Conservation (phyloP, 2,888 invertebrate genomes). For the Cryptops parisi region DNA sequence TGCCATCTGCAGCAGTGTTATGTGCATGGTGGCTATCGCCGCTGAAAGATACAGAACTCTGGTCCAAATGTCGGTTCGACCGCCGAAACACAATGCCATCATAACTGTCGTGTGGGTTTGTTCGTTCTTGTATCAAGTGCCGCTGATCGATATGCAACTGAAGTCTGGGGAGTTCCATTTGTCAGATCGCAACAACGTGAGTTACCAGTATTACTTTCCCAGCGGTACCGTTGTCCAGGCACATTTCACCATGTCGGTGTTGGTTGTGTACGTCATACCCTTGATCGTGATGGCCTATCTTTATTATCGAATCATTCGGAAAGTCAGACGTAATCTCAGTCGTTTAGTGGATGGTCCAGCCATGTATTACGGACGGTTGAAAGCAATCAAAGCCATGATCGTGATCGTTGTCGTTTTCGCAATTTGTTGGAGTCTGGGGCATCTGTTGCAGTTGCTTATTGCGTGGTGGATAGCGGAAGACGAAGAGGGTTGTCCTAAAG, state of each 20-base stretch:
- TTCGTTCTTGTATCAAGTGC: constrained; percentile 11
- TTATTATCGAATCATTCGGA: constrained; percentile 1
- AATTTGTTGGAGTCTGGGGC: constrained; percentile 19
- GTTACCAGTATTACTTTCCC: constrained; percentile 2
- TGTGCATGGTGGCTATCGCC: constrained; percentile 18
- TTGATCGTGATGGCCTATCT: constrained; percentile 2
- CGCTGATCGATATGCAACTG: neutral
- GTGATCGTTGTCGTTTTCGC: constrained; percentile 19
- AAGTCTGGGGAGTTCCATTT: neutral
- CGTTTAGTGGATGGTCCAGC: neutral
- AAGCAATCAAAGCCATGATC: constrained; percentile 19
- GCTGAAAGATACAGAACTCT: constrained; percentile 16
- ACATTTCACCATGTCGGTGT: constrained; percentile 3
- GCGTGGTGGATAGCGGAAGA: neutral
- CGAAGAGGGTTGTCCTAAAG: neutral
- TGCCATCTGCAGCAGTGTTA: constrained; percentile 15
- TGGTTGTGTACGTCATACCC: constrained; percentile 3
- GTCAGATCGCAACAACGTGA: too few relatives aligned
- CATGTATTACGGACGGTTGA: constrained; percentile 15
- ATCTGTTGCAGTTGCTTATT: constrained; percentile 14
- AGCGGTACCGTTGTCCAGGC: neutral
- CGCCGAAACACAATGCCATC: neutral
- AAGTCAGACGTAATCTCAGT: neutral
- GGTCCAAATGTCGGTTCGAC: neutral
- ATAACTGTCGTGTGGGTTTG: neutral